A percentile compares a stretch with the other conserved stretches of the same genome.
Evolutionary conservation across 1,140 invertebrate genomes (phyloP).

Genomic region (Hormaphis cornu): DNA sequence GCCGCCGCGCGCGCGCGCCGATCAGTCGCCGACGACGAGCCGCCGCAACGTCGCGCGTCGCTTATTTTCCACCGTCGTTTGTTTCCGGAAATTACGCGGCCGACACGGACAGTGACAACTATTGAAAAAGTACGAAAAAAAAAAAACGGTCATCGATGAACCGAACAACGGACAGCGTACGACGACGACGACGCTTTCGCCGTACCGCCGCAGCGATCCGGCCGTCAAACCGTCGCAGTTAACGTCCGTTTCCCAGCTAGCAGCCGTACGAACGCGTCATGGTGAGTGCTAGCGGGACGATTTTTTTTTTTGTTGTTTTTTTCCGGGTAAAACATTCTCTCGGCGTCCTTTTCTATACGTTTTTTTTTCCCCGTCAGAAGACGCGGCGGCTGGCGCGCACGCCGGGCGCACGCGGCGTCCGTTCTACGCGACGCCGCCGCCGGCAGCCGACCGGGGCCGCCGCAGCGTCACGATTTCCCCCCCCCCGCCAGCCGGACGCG

Average conservation of each 20-base stretch:
- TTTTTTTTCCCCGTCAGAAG: too few relatives aligned
- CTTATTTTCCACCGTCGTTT: too few relatives aligned
- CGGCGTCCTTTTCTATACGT: too few relatives aligned
- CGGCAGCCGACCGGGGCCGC: constrained; percentile 3
- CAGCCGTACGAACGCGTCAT: too few relatives aligned
- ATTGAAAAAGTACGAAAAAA: background rate
- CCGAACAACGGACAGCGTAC: too few relatives aligned
- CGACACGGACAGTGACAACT: too few relatives aligned
- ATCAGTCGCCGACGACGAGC: too few relatives aligned
- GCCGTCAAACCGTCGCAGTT: background rate
- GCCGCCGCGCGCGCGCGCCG: background rate
- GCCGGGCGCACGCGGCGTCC: background rate
- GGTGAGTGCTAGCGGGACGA: too few relatives aligned
- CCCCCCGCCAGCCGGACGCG: background rate
- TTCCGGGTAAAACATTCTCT: too few relatives aligned
- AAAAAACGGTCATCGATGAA: constrained; percentile 5
- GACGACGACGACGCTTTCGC: background rate
- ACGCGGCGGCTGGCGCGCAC: too few relatives aligned
- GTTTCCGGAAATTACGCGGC: too few relatives aligned
- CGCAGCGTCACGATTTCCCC: background rate
- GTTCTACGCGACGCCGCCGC: background rate
- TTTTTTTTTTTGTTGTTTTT: too few relatives aligned
- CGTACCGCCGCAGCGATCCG: background rate
- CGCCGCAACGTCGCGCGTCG: background rate
- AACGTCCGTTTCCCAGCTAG: background rate